Conservation (phyloP, 2,113 vertebrate genomes). For the Equus quagga region DNA sequence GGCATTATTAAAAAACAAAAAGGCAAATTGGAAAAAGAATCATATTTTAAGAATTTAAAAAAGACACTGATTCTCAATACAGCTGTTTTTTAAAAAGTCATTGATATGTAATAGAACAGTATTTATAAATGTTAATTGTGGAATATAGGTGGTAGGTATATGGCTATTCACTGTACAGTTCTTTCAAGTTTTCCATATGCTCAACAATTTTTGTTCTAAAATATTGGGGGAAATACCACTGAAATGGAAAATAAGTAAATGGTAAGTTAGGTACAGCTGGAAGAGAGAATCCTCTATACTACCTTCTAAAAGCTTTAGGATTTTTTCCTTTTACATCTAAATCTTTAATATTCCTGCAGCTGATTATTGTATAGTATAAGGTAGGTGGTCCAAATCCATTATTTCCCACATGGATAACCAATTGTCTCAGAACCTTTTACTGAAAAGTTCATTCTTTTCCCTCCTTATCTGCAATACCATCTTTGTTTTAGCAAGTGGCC, state of each 20-base stretch:
- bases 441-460: neutral
- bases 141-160: neutral
- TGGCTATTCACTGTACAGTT: neutral
- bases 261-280: neutral
- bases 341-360: neutral
- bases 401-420: neutral
- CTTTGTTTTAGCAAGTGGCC: neutral
- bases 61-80: neutral
- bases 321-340: neutral
- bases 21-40: neutral
- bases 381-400: neutral
- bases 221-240: neutral
- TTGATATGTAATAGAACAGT: neutral
- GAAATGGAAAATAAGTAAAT: neutral
- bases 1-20: neutral
- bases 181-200: neutral
- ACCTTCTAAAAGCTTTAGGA: neutral
- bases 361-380: neutral
- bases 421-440: neutral
- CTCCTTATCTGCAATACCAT: neutral
- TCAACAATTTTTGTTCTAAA: slow-evolving; percentile 5
- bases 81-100: neutral
- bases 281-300: neutral
- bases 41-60: neutral
- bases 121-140: neutral